Evolutionary conservation across 2,113 vertebrate species (phyloP), one percentile per base, ranked within the genome.

Genomic region (Glaucidium brasilianum): DNA sequence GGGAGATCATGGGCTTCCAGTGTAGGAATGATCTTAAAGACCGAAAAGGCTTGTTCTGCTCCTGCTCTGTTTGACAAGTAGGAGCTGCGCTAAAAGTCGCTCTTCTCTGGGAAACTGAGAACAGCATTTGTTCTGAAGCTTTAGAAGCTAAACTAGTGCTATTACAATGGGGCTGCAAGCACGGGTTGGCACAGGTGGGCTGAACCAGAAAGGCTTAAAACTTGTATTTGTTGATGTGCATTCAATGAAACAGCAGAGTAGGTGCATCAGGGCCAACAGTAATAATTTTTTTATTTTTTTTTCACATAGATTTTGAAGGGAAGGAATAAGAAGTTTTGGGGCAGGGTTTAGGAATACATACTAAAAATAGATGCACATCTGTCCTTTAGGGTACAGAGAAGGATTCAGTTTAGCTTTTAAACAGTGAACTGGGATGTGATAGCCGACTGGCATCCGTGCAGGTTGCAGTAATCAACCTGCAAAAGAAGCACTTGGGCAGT

Each of bases 341-440:
- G 5, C 10, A 21, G 14, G 2, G 5, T 35, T 5, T 66, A n/a
- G 72, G 39, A 60, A 52, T 41, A 52, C 0, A 0, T 1, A 11
- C 3, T 30, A 35, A n/a, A 43, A 32, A 26, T 59, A 68, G 43
- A 52, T 3, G 3, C 23, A 12, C 34, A 3, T 30, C 34, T 32
- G 13, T n/a, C 68, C 59, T 63, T 29, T 12, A 23, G 68, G 41
- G 47, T 23, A n/a, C 67, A 58, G 47, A 45, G 86, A 12, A 92
- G 23, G 67, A 50, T 41, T 59, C 50, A 3, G 20, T 16, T 76
- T 66, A 19, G 19, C 50, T 66, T 18, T 73, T 37, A 21, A 62
- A n/a, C 8, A 32, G 63, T 18, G 53, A 56, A 12, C 32, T 0
- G 13, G 39, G 75, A 43, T 43, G 49, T 49, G 63, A 9, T 25